A percentile compares a stretch with the other conserved stretches of the same genome.
These are phyloP conservation scores for Aratinga solstitialis DNA, from an alignment of 2,797 vertebrate genomes.

Conservation along the genomic window DNA sequence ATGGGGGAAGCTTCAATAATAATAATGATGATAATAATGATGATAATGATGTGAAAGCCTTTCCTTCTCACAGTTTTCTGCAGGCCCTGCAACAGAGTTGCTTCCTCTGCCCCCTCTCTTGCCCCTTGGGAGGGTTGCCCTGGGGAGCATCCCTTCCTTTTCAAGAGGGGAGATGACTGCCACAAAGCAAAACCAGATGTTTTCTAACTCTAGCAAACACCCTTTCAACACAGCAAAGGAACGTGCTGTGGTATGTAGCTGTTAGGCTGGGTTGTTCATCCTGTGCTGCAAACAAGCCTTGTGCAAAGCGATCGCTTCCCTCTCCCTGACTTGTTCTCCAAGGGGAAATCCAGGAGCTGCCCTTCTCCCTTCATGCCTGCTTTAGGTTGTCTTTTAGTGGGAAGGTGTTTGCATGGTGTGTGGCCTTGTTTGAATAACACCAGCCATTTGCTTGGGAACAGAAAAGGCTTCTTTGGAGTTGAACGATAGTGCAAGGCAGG, in stretches of 20 bases:
- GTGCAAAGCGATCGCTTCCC: fast-evolving
- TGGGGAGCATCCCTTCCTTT: not conserved
- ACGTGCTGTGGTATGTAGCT: fast-evolving
- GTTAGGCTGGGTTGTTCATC: not conserved
- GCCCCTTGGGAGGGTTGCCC: fast-evolving
- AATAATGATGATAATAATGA: not conserved
- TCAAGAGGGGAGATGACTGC: not conserved
- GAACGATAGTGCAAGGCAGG: not conserved
- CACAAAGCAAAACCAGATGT: not conserved
- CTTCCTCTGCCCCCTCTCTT: not conserved
- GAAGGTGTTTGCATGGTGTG: not conserved
- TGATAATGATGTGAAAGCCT: not conserved
- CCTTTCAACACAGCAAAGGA: not conserved
- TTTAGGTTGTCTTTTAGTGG: not conserved
- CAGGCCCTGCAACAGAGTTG: not conserved
- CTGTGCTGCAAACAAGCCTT: fast-evolving
- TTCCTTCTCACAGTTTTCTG: not conserved
- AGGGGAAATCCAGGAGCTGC: not conserved
- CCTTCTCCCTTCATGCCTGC: not conserved
- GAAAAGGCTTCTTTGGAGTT: not conserved
- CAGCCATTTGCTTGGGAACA: slow-evolving; percentile 22
- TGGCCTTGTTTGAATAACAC: not conserved
- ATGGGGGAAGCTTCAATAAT: not conserved
- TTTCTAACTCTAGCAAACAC: not conserved
- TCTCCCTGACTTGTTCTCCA: fast-evolving